phyloP scores from a whole-genome alignment of 2,888 invertebrate species.

The Baronia brevicornis region DNA sequence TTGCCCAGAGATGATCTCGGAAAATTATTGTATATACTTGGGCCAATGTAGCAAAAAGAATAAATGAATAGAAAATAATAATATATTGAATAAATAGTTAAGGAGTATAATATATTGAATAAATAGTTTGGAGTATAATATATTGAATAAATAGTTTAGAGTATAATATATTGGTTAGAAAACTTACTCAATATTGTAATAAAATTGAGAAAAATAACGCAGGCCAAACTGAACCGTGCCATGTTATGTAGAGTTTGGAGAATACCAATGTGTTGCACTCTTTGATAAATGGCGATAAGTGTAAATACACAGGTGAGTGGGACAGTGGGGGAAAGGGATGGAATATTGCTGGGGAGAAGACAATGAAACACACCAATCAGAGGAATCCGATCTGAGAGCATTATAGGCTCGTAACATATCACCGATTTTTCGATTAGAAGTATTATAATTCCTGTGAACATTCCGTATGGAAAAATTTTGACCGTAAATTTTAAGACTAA shows the following conservation, averaged over 20 bases:
- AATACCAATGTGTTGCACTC: not conserved
- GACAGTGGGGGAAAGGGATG: too few species aligned
- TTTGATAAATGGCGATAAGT: not conserved
- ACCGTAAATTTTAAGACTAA: too few species aligned
- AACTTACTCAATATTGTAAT: conserved; percentile 3
- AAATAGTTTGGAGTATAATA: not conserved
- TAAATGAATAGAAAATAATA: not conserved
- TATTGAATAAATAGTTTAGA: not conserved
- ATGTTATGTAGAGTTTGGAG: not conserved
- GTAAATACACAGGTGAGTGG: too few species aligned
- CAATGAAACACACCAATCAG: too few species aligned
- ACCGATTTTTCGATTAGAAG: too few species aligned
- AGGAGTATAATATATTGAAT: not conserved
- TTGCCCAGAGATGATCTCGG: too few species aligned
- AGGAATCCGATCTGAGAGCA: too few species aligned
- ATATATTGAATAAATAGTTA: not conserved
- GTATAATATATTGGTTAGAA: not conserved
- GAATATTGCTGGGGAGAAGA: too few species aligned
- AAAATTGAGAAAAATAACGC: not conserved
- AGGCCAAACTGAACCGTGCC: not conserved
- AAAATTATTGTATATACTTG: too few species aligned
- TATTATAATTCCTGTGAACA: too few species aligned
- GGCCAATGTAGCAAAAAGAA: not conserved
- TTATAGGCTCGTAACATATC: too few species aligned
- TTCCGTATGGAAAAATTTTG: too few species aligned